Evolutionary conservation across 2,797 vertebrate species (phyloP), one percentile per base, ranked within the genome.

Genomic region (Anisognathus igniventris): DNA sequence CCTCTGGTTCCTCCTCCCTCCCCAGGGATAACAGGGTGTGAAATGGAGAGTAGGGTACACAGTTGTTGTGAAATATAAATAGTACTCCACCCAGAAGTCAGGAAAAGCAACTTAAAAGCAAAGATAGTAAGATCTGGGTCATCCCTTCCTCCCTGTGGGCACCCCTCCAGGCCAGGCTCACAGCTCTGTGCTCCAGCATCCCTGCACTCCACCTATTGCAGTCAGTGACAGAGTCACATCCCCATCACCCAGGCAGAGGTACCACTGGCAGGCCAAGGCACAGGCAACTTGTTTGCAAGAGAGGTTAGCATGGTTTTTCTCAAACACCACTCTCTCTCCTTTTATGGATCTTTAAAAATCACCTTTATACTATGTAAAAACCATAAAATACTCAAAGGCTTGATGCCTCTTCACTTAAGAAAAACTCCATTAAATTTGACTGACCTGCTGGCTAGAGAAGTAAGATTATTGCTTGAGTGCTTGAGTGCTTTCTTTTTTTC

Each of bases 181-280:
- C 27, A 14, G 10, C 0, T 42, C 0, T 35, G 14, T 45, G 17
- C n/a, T 79, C 33, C 47, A 76, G 12, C 28, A 70, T 9, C 33
- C 31, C 40, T 24, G 13, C 5, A 5, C 19, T 64, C 0, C 4
- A 65, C 24, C 24, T 53, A 3, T 0, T 35, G 58, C 21, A 58
- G 25, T 6, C 66, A 54, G 16, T 17, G 42, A 30, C 51, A 45
- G 37, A 45, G 37, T 4, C 31, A 9, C 0, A 0, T 18, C 40
- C 53, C 13, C 60, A 73, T 11, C 44, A 42, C 8, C 14, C 28
- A 21, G 56, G 17, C 24, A 74, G 3, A 68, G 22, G 30, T 23
- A 67, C 22, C 66, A 30, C 27, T 6, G 22, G 3, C 23, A 5
- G 18, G 35, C 7, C 35, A 65, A 62, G 67, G 35, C 51, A 73